A percentile compares a stretch with the other conserved stretches of the same genome.
Conservation (phyloP, 2,797 vertebrate genomes). For the Sebastes matsubarae region DNA sequence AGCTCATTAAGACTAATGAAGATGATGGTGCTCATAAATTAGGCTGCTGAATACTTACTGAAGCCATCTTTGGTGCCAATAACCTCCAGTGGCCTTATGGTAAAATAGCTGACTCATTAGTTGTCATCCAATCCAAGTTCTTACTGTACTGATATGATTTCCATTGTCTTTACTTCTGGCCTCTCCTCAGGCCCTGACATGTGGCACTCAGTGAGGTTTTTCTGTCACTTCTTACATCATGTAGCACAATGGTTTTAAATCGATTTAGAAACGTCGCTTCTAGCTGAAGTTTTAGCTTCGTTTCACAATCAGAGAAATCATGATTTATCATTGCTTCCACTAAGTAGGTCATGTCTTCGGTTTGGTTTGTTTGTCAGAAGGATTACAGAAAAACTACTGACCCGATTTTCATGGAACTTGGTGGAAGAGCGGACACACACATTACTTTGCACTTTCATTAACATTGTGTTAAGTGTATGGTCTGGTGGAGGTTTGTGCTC, state of each 20-base stretch:
- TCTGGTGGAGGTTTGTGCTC: not conserved
- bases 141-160: slow-evolving; percentile 2
- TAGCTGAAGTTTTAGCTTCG: not conserved
- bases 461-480: not conserved
- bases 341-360: not conserved
- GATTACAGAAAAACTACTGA: not conserved
- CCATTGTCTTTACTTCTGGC: not conserved
- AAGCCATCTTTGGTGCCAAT: slow-evolving; percentile 46
- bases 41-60: not conserved
- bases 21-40: not conserved
- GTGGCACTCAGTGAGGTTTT: not conserved
- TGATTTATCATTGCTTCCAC: not conserved
- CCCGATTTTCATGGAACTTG: not conserved
- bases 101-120: slow-evolving; percentile 5
- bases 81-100: slow-evolving; percentile 67
- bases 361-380: not conserved
- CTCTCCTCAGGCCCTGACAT: not conserved
- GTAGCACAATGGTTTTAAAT: slow-evolving; percentile 5
- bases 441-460: not conserved
- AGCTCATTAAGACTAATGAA: not conserved
- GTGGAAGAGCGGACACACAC: not conserved
- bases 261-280: not conserved
- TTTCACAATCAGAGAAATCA: not conserved
- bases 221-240: not conserved
- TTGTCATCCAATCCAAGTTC: not conserved